Conservation (phyloP, 2,113 vertebrate species). For the Entomyzon cyanotis region DNA sequence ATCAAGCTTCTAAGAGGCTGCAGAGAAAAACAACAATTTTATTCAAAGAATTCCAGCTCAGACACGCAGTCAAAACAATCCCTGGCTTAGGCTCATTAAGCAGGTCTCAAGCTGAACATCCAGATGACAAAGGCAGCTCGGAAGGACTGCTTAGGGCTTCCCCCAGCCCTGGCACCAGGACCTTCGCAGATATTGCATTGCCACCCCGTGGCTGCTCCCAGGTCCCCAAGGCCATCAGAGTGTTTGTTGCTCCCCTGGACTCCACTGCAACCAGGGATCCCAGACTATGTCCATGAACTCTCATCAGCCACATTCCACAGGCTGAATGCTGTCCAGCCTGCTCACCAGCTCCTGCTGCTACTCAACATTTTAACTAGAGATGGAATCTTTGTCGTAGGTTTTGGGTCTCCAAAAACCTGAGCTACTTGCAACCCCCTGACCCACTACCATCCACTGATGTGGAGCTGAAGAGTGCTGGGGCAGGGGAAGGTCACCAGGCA, state of each 20-base stretch:
- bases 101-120: not conserved
- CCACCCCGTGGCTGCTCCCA: not conserved
- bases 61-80: constrained; percentile 35
- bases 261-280: not conserved
- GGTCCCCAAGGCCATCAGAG: rapidly evolving
- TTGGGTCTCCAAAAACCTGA: not conserved
- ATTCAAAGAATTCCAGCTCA: constrained; percentile 32
- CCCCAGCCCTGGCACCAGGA: not conserved
- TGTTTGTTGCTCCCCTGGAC: rapidly evolving
- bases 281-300: not conserved
- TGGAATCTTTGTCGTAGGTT: not conserved
- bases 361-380: not conserved
- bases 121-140: not conserved
- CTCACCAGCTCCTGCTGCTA: not conserved
- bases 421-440: not conserved
- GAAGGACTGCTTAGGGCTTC: not conserved
- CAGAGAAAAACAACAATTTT: not conserved
- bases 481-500: not conserved
- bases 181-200: not conserved
- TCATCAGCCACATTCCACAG: not conserved
- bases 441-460: not conserved
- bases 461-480: not conserved
- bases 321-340: not conserved
- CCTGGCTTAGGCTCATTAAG: not conserved
- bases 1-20: constrained; percentile 38